Base-by-base conservation (phyloP, 92 coral and sea anemone species). In the Virgularia gustaviana region DNA sequence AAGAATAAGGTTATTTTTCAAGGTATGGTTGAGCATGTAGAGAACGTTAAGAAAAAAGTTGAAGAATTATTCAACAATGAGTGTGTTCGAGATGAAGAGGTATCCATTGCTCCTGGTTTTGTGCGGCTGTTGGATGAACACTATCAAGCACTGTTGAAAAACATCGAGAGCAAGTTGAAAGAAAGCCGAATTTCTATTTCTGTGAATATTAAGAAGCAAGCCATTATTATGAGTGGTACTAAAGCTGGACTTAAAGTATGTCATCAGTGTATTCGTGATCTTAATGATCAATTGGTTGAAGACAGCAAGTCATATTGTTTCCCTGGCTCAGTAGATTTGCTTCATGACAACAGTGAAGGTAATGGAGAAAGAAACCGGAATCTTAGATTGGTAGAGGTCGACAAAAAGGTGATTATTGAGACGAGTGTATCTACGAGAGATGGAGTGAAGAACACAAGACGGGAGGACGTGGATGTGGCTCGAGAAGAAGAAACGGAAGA, bases 221-320 rank as follows among this genome's bases (percentile, higher is more conserved):
- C 76, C 18, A 61, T 90, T 61, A 41, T 38, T 22, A 81, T 90
- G 56, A 63, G 57, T 72, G 97, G 95, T 11, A 81, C 81, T 30
- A 85, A 75, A 58, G 77, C 77, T 56, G 97, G 97, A 10, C 56
- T 85, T 18, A 36, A 27, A 34, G 22, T 33, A 4, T 38, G 54
- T 53, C 28, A 57, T n/a, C 33, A 18, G 1, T 35, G 29, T 53
- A 0, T 47, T 19, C 10, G 13, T 6, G 34, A 49, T 2, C 18
- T 33, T 60, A 6, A 19, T 3, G n/a, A 4, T 4, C 13, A 19
- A 15, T 33, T 23, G 33, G 45, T 24, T 13, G 43, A 3, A 2
- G 20, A 42, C 36, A 37, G 33, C 23, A 30, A 22, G 18, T 28
- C 19, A 6, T 45, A 2, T 13, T 49, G 38, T 10, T 49, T 73